Evolutionary conservation across 2,113 vertebrate species (phyloP).

Genomic region (Eclectus roratus): DNA sequence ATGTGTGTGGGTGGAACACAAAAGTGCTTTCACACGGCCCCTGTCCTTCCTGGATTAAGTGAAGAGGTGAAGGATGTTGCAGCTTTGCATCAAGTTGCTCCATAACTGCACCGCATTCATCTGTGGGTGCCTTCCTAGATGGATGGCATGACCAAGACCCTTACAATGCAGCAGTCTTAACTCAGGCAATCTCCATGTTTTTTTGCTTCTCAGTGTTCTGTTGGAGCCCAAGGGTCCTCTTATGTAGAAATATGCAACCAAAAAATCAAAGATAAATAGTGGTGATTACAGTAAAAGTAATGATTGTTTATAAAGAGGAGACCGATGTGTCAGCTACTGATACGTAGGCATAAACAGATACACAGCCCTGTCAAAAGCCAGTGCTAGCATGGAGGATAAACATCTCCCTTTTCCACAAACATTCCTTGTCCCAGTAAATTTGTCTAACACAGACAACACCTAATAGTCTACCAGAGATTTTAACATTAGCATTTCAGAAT

Average conservation of each 20-base stretch:
- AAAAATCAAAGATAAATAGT: background rate
- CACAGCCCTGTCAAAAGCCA: background rate
- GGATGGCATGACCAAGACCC: background rate
- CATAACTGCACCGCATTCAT: background rate
- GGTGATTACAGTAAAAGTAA: background rate
- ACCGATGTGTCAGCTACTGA: background rate
- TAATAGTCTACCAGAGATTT: background rate
- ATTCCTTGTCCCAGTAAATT: background rate
- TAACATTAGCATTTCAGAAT: background rate
- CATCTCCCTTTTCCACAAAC: background rate
- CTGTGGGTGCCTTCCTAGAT: background rate
- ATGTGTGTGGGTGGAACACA: background rate
- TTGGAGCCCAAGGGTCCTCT: background rate
- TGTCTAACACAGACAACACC: background rate
- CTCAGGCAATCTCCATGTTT: background rate
- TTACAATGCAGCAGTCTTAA: background rate
- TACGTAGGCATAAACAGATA: background rate
- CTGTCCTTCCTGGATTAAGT: background rate
- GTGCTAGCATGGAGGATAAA: background rate
- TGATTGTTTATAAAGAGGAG: background rate
- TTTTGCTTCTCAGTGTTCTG: background rate
- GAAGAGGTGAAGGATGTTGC: background rate
- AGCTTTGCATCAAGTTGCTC: background rate
- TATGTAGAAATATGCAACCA: background rate
- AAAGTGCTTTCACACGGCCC: background rate